Evolutionary conservation across 2,888 invertebrate species (phyloP).

Genomic region (Raillietiella orientalis): DNA sequence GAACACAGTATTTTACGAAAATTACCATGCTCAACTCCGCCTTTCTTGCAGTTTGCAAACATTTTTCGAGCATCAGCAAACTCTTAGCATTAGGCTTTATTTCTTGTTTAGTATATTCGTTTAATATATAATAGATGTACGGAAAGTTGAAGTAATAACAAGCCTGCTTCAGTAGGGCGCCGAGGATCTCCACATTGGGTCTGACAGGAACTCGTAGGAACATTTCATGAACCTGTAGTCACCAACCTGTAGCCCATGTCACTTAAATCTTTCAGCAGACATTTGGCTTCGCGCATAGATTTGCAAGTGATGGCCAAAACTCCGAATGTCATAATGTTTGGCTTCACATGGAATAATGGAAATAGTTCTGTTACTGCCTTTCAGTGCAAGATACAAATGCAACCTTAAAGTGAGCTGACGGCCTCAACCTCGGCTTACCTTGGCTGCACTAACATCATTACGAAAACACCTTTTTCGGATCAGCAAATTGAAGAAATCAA

Average conservation of each 20-base stretch:
- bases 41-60: too few species aligned
- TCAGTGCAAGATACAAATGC: too few species aligned
- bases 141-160: slow-evolving; percentile 22
- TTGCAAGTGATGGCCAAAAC: slow-evolving; percentile 44
- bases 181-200: slow-evolving; percentile 36
- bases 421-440: slow-evolving; percentile 26
- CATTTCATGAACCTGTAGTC: too few species aligned
- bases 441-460: slow-evolving; percentile 29
- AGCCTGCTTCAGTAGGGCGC: slow-evolving; percentile 32
- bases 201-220: too few species aligned
- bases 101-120: slow-evolving; percentile 23
- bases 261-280: slow-evolving; percentile 34
- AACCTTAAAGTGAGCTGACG: too few species aligned
- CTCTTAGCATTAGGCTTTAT: slow-evolving; percentile 26
- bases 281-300: slow-evolving; percentile 23
- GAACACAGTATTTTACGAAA: too few species aligned
- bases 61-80: slow-evolving; percentile 24
- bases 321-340: slow-evolving; percentile 55
- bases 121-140: slow-evolving; percentile 33
- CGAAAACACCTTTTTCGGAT: slow-evolving; percentile 44
- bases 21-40: too few species aligned
- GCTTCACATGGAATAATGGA: too few species aligned
- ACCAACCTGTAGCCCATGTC: slow-evolving; percentile 28
- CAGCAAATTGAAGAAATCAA: slow-evolving; percentile 11
- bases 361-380: too few species aligned